Evolutionary conservation across 2,797 vertebrate genomes (phyloP), one percentile per base, ranked within the genome.

Genomic region (Octomys mimax): DNA sequence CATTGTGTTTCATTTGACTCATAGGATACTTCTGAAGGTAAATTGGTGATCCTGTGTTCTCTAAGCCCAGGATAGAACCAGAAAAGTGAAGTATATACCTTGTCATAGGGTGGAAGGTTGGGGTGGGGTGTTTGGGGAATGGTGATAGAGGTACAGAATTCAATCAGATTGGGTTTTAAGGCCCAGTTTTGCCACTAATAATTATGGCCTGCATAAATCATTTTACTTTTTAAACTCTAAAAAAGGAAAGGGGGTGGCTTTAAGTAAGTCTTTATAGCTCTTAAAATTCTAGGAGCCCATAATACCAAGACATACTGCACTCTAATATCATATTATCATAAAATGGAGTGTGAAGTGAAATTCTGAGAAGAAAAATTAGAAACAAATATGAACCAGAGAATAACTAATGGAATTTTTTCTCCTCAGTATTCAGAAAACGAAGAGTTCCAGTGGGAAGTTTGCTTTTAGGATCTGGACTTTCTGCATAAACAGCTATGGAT

Each of bases 381-480:
- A 94, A 66, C 66, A 95, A 95, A 61, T 87, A 95, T 31, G 42
- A 62, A 87, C 89, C 92, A 59, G 66, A 95, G 94, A 94, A 93
- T 78, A 96, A 87, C 78, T 93, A 91, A 89, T 85, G 13, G 89
- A 96, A 84, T 92, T 95, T 92, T 94, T 42, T 71, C 81, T 95
- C 9, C 2, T 92, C 62, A 95, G n/a, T 91, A 79, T 89, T 96
- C 73, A 78, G 79, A 91, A 91, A 97, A 84, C 77, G 28, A 39
- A 92, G 92, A 87, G 46, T 96, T 95, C 42, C 61, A 83, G 14
- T 19, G 89, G 64, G 66, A 96, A 89, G 39, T 95, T 83, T 95
- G 88, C 61, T 91, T 95, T 93, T 93, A 93, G 93, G 88, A 78
- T 93, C 57, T 92, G 26, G 16, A 91, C 92, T 95, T 96, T 92